phyloP scores from a whole-genome alignment of 2,797 vertebrate species.

The Trachurus trachurus region DNA sequence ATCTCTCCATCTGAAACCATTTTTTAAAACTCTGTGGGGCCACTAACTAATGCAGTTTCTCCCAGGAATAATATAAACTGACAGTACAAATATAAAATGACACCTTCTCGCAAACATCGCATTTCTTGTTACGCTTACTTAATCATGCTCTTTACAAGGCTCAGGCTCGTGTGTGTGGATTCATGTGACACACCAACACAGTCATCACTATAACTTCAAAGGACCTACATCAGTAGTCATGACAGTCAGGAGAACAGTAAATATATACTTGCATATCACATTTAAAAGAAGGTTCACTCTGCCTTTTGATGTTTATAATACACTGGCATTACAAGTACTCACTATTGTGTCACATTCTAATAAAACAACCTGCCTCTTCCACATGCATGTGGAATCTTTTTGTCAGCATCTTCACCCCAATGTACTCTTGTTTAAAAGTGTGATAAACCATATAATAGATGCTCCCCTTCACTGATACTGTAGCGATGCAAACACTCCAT shows the following conservation, averaged over 20 bases:
- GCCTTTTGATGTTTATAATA: slow-evolving; percentile 23
- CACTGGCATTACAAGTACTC: slow-evolving; percentile 4
- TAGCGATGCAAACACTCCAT: slow-evolving; percentile 50
- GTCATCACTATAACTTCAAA: slow-evolving; percentile 49
- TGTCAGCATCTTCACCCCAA: slow-evolving; percentile 23
- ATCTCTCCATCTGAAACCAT: background rate
- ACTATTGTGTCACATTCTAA: slow-evolving; percentile 28
- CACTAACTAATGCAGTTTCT: background rate
- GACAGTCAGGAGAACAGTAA: slow-evolving; percentile 31
- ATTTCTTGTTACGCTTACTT: slow-evolving; percentile 18
- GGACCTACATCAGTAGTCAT: slow-evolving; percentile 13
- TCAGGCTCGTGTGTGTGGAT: slow-evolving; percentile 10
- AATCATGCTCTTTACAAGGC: slow-evolving; percentile 16
- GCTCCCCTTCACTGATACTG: slow-evolving; percentile 23
- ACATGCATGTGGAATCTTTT: slow-evolving; percentile 20
- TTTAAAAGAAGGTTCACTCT: slow-evolving; percentile 28
- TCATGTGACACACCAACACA: slow-evolving; percentile 30
- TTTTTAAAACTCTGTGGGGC: background rate
- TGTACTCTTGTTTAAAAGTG: slow-evolving; percentile 27
- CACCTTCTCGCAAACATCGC: slow-evolving; percentile 1
- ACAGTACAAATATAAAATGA: slow-evolving; percentile 36
- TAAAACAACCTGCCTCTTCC: slow-evolving; percentile 15
- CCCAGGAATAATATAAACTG: slow-evolving; percentile 5
- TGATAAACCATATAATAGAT: slow-evolving; percentile 45
- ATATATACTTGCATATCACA: slow-evolving; percentile 3